Percentiles rank a stretch among this genome's conserved stretches.
phyloP scores from a whole-genome alignment of 2,888 invertebrate species.

The Prosopocoilus inquinatus region DNA sequence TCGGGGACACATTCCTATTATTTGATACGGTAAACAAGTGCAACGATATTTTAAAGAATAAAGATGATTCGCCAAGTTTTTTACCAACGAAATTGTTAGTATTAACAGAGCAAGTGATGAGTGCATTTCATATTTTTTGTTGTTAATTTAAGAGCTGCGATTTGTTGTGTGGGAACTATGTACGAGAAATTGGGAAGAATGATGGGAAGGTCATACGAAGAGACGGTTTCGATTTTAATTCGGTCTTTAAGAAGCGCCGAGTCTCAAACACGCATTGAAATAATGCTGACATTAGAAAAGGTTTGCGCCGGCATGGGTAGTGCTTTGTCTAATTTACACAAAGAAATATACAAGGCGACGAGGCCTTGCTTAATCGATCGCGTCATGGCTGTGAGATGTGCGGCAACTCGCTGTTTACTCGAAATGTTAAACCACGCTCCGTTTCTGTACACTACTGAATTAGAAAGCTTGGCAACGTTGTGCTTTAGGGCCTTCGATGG shows the following conservation, averaged over 20 bases:
- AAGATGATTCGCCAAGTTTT: slow-evolving; percentile 96
- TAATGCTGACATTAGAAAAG: slow-evolving; percentile 95
- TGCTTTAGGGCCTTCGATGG: slow-evolving; percentile 91
- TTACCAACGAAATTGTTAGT: slow-evolving; percentile 91
- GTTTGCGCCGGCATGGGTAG: slow-evolving; percentile 93
- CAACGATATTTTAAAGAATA: slow-evolving; percentile 94
- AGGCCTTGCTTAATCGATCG: slow-evolving; percentile 87
- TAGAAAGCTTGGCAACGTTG: slow-evolving; percentile 88
- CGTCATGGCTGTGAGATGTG: slow-evolving; percentile 88
- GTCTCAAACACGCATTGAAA: slow-evolving; percentile 94
- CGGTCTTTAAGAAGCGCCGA: slow-evolving; percentile 90
- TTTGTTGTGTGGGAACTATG: slow-evolving; percentile 94
- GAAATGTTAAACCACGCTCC: slow-evolving; percentile 87
- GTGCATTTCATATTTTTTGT: slow-evolving; percentile 1
- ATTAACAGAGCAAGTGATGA: slow-evolving; percentile 15
- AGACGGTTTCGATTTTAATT: slow-evolving; percentile 90
- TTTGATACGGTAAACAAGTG: slow-evolving; percentile 98
- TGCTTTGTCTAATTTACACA: slow-evolving; percentile 81
- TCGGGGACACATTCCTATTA: slow-evolving; percentile 94
- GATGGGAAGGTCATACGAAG: slow-evolving; percentile 98
- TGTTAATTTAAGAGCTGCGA: slow-evolving; percentile 73
- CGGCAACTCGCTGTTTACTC: slow-evolving; percentile 86
- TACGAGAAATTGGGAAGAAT: slow-evolving; percentile 97
- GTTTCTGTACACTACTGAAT: slow-evolving; percentile 81
- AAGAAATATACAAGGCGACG: slow-evolving; percentile 89